Base-by-base conservation (phyloP, 2,888 invertebrate genomes). In the Subacronicta megacephala region DNA sequence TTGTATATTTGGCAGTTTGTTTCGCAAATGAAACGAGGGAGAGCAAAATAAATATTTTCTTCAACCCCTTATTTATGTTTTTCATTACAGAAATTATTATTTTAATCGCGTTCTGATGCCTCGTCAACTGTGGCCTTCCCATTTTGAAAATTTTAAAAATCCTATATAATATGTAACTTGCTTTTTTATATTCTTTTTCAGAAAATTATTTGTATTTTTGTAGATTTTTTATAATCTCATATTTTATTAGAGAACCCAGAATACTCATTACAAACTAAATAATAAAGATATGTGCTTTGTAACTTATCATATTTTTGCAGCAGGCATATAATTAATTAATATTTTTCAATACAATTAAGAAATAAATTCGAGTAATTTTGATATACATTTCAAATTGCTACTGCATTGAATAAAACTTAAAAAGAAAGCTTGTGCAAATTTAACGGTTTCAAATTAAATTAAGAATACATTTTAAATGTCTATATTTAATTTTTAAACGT, bases 381-480 rank as follows among this genome's bases (percentile, higher is more conserved):
- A 18, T 18, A 6, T 23, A 0, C 23, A 23, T 23, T 7, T 6
- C 2, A 23, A 23, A 23, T 0, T 23, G 23, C 7, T 7, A 23
- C 23, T 23, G 23, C 7, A 23, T 3, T 6, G 1, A 6, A 6
- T 3, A 7, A 3, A 18, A 7, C 1, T 23, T 9, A 40, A 40
- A 40, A 6, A 40, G n/a, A 13, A 23, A 12, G 2, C 4, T 40
- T 20, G 4, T 40, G 7, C 17, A 9, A 13, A 18, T 0, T 7
- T 41, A 40, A 41, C 45, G 36, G 38, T 47, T 60, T 36, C 4
- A 18, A 35, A 46, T 46, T 41, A 10, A 35, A 45, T 51, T 66
- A 38, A 7, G 44, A 66, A 51, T 37, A 50, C 36, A 62, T 36
- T 53, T 45, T 33, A 13, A n/a, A 17, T 35, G 3, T 6, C 26